These are phyloP conservation scores for Synergus umbraculus DNA, from an alignment of 2,888 invertebrate species.

Conservation along the genomic window DNA sequence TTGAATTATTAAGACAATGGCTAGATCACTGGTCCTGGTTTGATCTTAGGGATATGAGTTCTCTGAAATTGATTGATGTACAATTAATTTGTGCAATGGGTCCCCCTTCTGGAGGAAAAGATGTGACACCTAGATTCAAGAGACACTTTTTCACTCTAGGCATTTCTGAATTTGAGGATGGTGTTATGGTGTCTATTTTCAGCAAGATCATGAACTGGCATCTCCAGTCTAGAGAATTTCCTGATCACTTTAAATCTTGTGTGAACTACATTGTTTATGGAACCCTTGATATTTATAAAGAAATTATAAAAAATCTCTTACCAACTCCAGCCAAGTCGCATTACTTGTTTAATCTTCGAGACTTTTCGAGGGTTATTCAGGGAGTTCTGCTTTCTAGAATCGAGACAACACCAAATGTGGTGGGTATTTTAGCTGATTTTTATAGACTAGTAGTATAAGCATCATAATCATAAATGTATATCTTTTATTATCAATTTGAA, in stretches of 20 bases:
- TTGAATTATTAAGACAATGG: constrained; percentile 94
- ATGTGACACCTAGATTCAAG: constrained; percentile 88
- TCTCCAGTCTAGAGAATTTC: constrained; percentile 93
- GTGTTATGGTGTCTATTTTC: constrained; percentile 90
- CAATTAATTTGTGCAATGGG: constrained; percentile 94
- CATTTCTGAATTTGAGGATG: constrained; percentile 93
- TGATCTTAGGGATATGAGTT: constrained; percentile 88
- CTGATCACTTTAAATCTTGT: constrained; percentile 91
- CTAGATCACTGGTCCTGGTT: constrained; percentile 95
- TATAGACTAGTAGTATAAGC: constrained; percentile 11
- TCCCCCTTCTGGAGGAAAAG: constrained; percentile 89
- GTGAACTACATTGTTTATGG: constrained; percentile 90
- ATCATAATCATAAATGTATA: constrained; percentile 21
- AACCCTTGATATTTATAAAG: constrained; percentile 92
- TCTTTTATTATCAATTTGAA: constrained; percentile 41
- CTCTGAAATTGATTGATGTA: constrained; percentile 90
- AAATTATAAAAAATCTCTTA: constrained; percentile 86
- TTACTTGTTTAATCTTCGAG: constrained; percentile 95
- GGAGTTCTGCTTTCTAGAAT: constrained; percentile 94
- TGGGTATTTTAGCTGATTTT: constrained; percentile 50
- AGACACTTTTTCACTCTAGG: constrained; percentile 91
- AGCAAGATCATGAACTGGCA: constrained; percentile 95
- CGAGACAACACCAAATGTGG: constrained; percentile 89
- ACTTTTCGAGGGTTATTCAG: constrained; percentile 95
- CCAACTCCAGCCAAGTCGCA: constrained; percentile 97